Base-by-base conservation (phyloP, 2,797 vertebrate species). In the Lepilemur ruficaudatus region DNA sequence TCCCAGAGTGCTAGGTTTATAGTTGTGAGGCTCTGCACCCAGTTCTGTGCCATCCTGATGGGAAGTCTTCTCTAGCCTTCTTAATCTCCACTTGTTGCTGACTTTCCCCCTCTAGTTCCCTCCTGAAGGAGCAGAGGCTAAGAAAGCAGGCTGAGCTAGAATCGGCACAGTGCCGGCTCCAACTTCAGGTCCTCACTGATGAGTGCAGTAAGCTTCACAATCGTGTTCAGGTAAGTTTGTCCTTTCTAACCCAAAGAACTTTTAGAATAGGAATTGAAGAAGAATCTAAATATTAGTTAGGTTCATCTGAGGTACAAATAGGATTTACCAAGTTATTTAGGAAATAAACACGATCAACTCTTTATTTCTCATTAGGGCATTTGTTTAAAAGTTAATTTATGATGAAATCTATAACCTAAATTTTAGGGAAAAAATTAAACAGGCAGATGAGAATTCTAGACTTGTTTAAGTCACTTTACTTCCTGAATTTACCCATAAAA, bases 71-170 rank as follows among this genome's bases (percentile, higher is more conserved):
- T 32, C 0, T 89, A 81, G 35, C 41, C 38, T 72, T 61, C 57
- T 75, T 97, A 35, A 96, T 73, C 8, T 18, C 25, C 9, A 14
- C 41, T 3, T 93, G 8, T 75, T 90, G 38, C 23, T 70, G 69
- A 11, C n/a, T 91, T 81, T 80, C n/a, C 85, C 22, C 8, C 18
- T 95, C 7, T 96, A 99, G 99, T 96, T 98, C 98, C 93, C 98
- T 99, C 96, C 98, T 99, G 82, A 98, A 99, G 98, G 99, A 99
- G 96, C 99, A 99, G 92, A 98, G 95, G 93, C 89, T 99, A 86
- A 98, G 99, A 88, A 99, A 98, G 78, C 99, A 99, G 90, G 99
- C 99, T 0, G 99, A 99, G 97, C 98, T 99, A 98, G 99, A 99
- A 88, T 99, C 99, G 0, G 99, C 99, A 1, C 99, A 99, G 98